phyloP scores from a whole-genome alignment of 2,888 invertebrate species.

The Meteorus cinctellus region DNA sequence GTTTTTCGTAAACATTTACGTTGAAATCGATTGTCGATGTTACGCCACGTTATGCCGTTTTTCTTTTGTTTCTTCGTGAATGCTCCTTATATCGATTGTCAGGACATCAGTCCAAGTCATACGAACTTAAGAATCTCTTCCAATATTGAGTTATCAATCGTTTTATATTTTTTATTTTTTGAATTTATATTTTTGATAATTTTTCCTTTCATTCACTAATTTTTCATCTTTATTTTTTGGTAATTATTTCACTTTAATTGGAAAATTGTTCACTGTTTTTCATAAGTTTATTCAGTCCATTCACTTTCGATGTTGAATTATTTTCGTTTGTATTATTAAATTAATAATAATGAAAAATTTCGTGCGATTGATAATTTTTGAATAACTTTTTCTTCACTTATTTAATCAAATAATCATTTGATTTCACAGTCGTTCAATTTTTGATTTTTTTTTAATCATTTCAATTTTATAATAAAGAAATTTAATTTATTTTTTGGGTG shows the following conservation, averaged over 20 bases:
- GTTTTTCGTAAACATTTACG: conserved; percentile 53
- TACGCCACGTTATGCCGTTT: conserved; percentile 9
- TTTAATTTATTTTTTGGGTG: too few relatives aligned
- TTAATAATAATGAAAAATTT: neutral
- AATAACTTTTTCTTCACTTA: too few relatives aligned
- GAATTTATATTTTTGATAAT: neutral
- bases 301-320: conserved; percentile 19
- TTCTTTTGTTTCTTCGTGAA: conserved; percentile 21
- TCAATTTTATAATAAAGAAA: too few relatives aligned
- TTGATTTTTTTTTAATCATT: too few relatives aligned
- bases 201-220: too few relatives aligned
- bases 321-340: too few relatives aligned
- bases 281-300: neutral
- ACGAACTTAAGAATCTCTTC: conserved; percentile 13
- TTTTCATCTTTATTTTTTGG: too few relatives aligned
- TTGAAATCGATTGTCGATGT: conserved; percentile 34
- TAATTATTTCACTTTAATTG: too few relatives aligned
- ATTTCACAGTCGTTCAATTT: too few relatives aligned
- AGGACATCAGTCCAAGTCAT: conserved; percentile 57
- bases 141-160: neutral
- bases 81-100: conserved; percentile 58
- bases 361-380: too few relatives aligned
- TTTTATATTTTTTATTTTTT: conserved; percentile 15
- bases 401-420: too few relatives aligned
- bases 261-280: too few relatives aligned